Evolutionary conservation across 2,113 vertebrate species (phyloP), one percentile per base, ranked within the genome.

Genomic region (Alligator sinensis): DNA sequence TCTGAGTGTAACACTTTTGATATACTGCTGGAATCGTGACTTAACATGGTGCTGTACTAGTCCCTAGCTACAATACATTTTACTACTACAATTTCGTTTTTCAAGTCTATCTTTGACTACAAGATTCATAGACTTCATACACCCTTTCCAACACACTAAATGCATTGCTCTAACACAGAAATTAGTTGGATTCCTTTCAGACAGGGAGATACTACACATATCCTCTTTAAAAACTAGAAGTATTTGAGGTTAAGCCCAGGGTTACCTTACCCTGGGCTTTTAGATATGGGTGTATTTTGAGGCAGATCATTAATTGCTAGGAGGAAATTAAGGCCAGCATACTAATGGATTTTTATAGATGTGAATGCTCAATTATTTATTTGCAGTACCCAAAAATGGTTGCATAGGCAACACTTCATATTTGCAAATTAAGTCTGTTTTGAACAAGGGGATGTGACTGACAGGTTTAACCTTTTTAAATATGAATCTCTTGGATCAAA

Each of bases 61-160:
- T 85, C 17, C 16, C 86, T 16, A 61, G 28, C 21, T 80, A 5
- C 54, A 75, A 84, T 61, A 70, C 4, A 38, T 66, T 86, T 84
- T 77, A 2, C 6, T 77, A 11, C 18, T 79, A 12, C 10, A 86
- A 63, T 3, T 78, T 66, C 61, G 3, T 66, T 92, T 91, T 85
- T 47, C 55, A 88, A 60, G 85, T 38, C 2, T 60, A 3, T 62
- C 4, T 68, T 74, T 82, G 76, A 72, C 57, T 88, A 84, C 81
- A 3, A 72, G 5, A 87, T 90, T 87, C 74, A 68, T 28, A 88
- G 84, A 81, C 2, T 3, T 80, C 10, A 80, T 57, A 87, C 62
- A 9, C 5, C 0, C 25, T 78, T 91, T 77, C 70, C 58, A 3
- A 47, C 5, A 8, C 24, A 82, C 11, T 75, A 34, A 0, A 0